Evolutionary conservation across 2,113 vertebrate genomes (phyloP).

Genomic region (Empidonax alnorum): DNA sequence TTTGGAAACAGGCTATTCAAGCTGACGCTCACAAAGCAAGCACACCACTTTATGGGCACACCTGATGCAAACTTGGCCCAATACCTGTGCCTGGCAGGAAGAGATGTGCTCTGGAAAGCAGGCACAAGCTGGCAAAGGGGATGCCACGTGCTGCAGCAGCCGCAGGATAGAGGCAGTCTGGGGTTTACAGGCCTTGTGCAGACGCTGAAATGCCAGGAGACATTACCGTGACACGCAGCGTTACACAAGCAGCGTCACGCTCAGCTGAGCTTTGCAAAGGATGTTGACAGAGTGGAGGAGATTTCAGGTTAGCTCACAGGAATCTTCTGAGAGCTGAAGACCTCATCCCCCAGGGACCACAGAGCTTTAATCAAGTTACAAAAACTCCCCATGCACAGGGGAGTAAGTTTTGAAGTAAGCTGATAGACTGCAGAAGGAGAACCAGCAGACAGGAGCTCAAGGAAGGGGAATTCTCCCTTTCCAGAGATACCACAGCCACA

Average conservation of each 20-base stretch:
- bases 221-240: neutral
- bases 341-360: neutral
- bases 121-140: neutral
- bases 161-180: neutral
- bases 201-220: neutral
- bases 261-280: neutral
- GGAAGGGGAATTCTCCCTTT: neutral
- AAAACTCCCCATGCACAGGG: neutral
- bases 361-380: neutral
- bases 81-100: neutral
- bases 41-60: neutral
- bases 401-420: neutral
- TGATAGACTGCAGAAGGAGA: neutral
- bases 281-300: neutral
- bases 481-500: neutral
- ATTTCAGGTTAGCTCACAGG: slow-evolving; percentile 1
- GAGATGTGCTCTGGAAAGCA: neutral
- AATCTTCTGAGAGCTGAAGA: neutral
- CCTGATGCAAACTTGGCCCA: neutral
- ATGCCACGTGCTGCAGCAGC: neutral
- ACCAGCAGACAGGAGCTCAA: neutral
- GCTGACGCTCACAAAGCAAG: neutral
- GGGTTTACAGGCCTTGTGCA: neutral
- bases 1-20: neutral
- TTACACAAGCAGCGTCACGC: neutral